Evolutionary conservation across 2,797 vertebrate species (phyloP), one percentile per base, ranked within the genome.

Genomic region (Synanceia verrucosa): DNA sequence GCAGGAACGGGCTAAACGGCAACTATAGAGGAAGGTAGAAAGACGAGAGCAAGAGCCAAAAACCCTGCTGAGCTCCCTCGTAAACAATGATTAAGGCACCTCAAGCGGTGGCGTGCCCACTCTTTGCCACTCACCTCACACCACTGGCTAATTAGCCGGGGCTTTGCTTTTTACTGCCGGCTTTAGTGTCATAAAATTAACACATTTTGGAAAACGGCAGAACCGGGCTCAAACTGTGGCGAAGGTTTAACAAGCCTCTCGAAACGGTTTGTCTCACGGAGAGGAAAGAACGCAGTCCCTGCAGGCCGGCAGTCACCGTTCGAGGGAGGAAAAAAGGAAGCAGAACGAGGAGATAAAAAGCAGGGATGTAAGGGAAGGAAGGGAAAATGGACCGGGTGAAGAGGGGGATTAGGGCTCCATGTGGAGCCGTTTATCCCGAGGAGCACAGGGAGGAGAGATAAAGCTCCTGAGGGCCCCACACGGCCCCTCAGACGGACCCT

Each of bases 361-460:
- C 51, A 59, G 61, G 76, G 55, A 83, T 67, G 63, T 51, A 48
- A 82, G 64, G 68, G 46, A 63, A 86, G 63, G 69, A 60, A 70
- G 75, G 62, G 69, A 81, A 85, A 80, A 78, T 65, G 70, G 67
- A 76, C 66, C 55, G 75, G 76, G 76, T 89, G 76, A 89, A 87
- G 84, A 88, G 82, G 60, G 69, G 88, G 91, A 94, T 93, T 94
- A 92, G 84, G 82, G 75, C 82, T 93, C 88, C 88, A 89, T 91
- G 89, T 91, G 88, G 89, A 92, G 90, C 89, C 81, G 86, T 94
- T 94, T 93, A 94, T 94, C 91, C 91, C 77, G 71, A 90, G 85
- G 91, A 91, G 87, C 90, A 84, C 85, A 86, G 86, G 87, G 91
- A 93, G 83, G 81, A 89, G 84, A 90, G 89, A 89, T 93, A 94